These are phyloP conservation scores for Catharus bicknelli DNA, from an alignment of 2,113 vertebrate genomes.

Conservation along the genomic window DNA sequence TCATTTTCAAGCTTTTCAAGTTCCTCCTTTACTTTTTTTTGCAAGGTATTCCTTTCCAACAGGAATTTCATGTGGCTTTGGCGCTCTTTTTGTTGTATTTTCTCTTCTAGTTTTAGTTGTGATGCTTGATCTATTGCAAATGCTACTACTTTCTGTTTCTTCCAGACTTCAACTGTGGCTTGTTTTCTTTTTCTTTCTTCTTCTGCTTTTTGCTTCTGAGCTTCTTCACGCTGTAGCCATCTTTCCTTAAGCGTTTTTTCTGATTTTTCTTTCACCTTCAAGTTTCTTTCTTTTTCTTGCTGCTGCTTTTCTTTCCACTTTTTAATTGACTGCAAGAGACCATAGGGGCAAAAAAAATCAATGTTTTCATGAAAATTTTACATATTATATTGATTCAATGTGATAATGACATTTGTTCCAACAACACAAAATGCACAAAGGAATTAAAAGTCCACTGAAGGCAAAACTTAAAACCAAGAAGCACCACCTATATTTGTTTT, in stretches of 20 bases:
- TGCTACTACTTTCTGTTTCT: conserved; percentile 73
- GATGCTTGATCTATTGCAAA: conserved; percentile 71
- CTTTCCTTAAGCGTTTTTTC: conserved; percentile 52
- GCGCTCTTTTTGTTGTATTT: conserved; percentile 71
- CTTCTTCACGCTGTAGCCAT: conserved; percentile 47
- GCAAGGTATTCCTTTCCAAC: conserved; percentile 73
- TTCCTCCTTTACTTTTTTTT: conserved; percentile 80
- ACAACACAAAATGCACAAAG: background rate
- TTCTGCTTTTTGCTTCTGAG: conserved; percentile 70
- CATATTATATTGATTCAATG: background rate
- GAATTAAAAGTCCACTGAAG: background rate
- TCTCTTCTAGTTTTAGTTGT: conserved; percentile 74
- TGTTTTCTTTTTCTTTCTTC: conserved; percentile 75
- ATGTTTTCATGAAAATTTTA: background rate
- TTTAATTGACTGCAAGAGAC: conserved; percentile 81
- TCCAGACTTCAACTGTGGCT: conserved; percentile 78
- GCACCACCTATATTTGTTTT: background rate
- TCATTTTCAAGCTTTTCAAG: conserved; percentile 69
- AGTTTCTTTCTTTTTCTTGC: conserved; percentile 68
- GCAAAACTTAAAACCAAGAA: background rate
- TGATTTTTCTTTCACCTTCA: conserved; percentile 74
- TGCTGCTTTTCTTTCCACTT: conserved; percentile 83
- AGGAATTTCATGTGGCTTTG: conserved; percentile 78
- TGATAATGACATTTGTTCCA: background rate
- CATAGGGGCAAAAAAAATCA: background rate